Evolutionary conservation across 2,797 vertebrate genomes (phyloP).

Genomic region (Petrocephalus sullivani): DNA sequence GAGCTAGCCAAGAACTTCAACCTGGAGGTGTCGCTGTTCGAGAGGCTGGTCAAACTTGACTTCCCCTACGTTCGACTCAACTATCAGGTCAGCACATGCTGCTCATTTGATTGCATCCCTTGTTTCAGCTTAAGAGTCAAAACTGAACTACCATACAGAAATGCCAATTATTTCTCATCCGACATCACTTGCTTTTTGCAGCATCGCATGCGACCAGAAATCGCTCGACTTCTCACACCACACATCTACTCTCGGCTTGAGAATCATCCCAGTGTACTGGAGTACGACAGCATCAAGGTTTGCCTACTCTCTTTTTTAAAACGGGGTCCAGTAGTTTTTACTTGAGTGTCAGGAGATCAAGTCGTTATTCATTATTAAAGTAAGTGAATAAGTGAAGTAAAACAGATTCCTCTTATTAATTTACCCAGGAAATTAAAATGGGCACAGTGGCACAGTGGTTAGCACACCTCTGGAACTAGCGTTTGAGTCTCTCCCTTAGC

Average conservation of each 20-base stretch:
- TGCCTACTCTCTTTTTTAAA: constrained; percentile 19
- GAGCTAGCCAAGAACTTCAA: constrained; percentile 87
- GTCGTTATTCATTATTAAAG: not conserved
- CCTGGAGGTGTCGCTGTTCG: constrained; percentile 92
- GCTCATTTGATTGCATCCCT: constrained; percentile 12
- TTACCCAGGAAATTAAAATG: not conserved
- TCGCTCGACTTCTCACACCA: constrained; percentile 80
- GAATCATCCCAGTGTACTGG: constrained; percentile 83
- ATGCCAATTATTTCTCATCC: not conserved
- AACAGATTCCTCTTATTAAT: not conserved
- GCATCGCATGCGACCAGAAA: constrained; percentile 94
- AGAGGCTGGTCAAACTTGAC: constrained; percentile 77
- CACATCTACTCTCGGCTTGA: constrained; percentile 81
- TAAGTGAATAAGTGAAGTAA: not conserved
- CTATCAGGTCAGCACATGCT: constrained; percentile 76
- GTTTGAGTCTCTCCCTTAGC: too few relatives aligned
- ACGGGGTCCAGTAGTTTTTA: not conserved
- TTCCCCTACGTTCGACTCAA: constrained; percentile 82
- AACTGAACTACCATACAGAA: not conserved
- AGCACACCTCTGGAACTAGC: too few relatives aligned
- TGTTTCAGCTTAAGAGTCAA: not conserved
- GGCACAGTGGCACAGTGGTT: not conserved
- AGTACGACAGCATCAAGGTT: constrained; percentile 85
- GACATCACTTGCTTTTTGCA: constrained; percentile 41
- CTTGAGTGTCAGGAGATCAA: not conserved